A percentile compares a stretch with the other conserved stretches of the same genome.
These are phyloP conservation scores for Ranitomeya imitator DNA, from an alignment of 2,113 vertebrate species.

Conservation along the genomic window DNA sequence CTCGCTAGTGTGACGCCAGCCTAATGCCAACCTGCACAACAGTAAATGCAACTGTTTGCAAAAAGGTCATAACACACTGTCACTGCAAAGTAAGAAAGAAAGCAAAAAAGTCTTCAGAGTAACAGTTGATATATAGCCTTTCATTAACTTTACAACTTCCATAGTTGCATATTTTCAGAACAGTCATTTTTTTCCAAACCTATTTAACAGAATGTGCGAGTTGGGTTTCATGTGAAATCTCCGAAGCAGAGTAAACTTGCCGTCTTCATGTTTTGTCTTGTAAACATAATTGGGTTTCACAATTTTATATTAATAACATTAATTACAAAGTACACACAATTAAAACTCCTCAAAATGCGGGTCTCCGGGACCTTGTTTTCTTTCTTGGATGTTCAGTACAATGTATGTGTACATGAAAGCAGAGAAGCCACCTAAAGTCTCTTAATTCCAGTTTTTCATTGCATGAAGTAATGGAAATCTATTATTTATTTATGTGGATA, in stretches of 20 bases:
- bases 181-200: too few relatives aligned
- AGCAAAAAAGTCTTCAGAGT: too few relatives aligned
- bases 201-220: too few relatives aligned
- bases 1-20: too few relatives aligned
- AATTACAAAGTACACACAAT: neutral
- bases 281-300: neutral
- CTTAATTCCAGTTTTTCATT: neutral
- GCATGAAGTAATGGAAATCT: neutral
- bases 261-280: neutral
- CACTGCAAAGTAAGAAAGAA: too few relatives aligned
- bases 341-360: neutral
- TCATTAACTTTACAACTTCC: too few relatives aligned
- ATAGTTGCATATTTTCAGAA: too few relatives aligned
- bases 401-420: neutral
- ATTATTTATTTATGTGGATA: neutral
- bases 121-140: too few relatives aligned
- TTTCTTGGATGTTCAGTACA: neutral
- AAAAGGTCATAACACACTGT: too few relatives aligned
- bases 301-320: neutral
- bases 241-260: neutral
- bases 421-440: neutral
- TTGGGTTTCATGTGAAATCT: too few relatives aligned
- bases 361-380: neutral
- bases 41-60: too few relatives aligned
- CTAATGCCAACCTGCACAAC: too few relatives aligned